Conservation (phyloP, 2,113 vertebrate genomes). For the Nanorana parkeri region DNA sequence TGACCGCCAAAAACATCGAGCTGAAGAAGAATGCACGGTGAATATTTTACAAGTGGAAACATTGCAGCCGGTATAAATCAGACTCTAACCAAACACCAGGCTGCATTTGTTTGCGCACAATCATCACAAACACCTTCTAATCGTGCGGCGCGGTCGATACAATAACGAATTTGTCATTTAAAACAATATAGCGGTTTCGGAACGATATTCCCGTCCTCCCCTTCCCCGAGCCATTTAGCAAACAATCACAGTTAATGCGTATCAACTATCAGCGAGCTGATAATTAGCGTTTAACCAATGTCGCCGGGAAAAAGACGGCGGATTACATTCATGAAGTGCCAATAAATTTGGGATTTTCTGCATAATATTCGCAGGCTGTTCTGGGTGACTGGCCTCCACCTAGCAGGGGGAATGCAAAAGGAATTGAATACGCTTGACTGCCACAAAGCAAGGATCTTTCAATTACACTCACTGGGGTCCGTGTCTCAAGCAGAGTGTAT, state of each 20-base stretch:
- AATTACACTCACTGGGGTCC: slow-evolving; percentile 44
- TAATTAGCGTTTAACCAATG: slow-evolving; percentile 12
- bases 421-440: slow-evolving; percentile 41
- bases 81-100: no score
- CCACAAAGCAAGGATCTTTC: slow-evolving; percentile 42
- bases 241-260: not conserved
- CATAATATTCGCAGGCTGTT: slow-evolving; percentile 58
- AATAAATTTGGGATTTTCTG: slow-evolving; percentile 59
- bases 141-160: no score
- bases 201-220: not conserved
- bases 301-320: not conserved
- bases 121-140: no score
- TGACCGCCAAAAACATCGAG: no score
- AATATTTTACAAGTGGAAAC: no score
- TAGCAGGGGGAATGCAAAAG: not conserved
- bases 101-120: no score
- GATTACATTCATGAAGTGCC: slow-evolving; percentile 41
- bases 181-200: no score
- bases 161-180: no score
- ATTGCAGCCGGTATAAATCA: no score
- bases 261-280: not conserved
- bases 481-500: slow-evolving; percentile 40
- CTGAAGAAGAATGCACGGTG: no score
- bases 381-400: slow-evolving; percentile 18
- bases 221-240: not conserved